Percentiles rank a stretch among this genome's conserved stretches.
These are phyloP conservation scores for Imbricaverruca yamaguchii DNA, from an alignment of 2,888 invertebrate species.

Conservation along the genomic window DNA sequence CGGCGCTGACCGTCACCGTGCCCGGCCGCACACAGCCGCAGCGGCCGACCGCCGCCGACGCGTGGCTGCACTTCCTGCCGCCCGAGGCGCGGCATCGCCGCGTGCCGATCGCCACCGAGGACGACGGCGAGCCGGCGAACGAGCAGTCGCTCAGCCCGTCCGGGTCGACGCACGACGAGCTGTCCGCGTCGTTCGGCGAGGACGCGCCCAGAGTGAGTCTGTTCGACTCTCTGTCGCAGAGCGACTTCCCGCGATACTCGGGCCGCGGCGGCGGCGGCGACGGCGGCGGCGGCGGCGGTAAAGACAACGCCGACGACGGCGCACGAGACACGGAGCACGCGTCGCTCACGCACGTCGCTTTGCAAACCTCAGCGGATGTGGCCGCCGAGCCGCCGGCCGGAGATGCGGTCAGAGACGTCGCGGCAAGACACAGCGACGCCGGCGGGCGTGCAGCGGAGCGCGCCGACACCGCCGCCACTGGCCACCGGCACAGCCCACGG, in stretches of 20 bases:
- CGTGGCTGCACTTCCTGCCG: neutral
- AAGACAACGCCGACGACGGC: too few relatives aligned
- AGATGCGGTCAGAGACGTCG: too few relatives aligned
- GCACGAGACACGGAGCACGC: too few relatives aligned
- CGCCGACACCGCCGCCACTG: neutral
- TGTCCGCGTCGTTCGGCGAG: neutral
- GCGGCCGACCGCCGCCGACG: neutral
- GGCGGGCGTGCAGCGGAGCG: too few relatives aligned
- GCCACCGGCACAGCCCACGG: neutral
- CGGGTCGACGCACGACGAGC: neutral
- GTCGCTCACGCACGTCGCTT: too few relatives aligned
- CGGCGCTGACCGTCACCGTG: neutral
- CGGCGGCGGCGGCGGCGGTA: neutral
- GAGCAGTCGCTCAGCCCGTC: neutral
- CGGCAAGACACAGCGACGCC: too few relatives aligned
- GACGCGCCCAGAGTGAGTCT: neutral
- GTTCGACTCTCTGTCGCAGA: neutral
- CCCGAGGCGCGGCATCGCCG: neutral
- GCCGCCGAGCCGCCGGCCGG: neutral
- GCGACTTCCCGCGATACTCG: neutral
- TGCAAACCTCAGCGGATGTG: too few relatives aligned
- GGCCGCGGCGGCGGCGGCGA: neutral
- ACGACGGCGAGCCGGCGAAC: neutral
- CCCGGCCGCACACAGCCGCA: neutral
- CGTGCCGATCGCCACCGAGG: neutral